Percentiles rank a stretch among this genome's conserved stretches.
phyloP scores from a whole-genome alignment of 2,888 invertebrate species.

The Troides helena region DNA sequence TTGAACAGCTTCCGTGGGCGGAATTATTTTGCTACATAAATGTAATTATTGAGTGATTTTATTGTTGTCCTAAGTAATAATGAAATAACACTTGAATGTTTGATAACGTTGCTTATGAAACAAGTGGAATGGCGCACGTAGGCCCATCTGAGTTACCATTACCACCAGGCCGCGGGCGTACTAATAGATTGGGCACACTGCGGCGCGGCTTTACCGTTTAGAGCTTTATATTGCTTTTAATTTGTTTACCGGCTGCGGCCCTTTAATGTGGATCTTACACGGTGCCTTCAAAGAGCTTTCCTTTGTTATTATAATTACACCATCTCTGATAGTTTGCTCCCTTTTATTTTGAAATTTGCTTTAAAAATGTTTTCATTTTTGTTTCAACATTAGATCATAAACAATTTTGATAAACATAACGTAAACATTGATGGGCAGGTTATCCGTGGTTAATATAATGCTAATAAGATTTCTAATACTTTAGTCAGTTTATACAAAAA shows the following conservation, averaged over 20 bases:
- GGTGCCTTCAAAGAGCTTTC: slow-evolving; percentile 49
- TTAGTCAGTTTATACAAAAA: too few relatives aligned
- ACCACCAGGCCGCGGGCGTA: slow-evolving; percentile 34
- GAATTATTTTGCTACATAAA: neutral
- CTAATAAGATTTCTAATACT: too few relatives aligned
- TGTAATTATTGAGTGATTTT: neutral
- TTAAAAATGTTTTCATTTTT: neutral
- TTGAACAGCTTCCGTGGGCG: neutral
- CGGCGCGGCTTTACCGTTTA: slow-evolving; percentile 60
- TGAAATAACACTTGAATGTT: slow-evolving; percentile 4
- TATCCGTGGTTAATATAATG: too few relatives aligned
- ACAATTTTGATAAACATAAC: too few relatives aligned
- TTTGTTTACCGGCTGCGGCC: slow-evolving; percentile 63
- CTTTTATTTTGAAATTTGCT: slow-evolving; percentile 5
- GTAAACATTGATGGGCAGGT: too few relatives aligned
- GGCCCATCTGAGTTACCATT: slow-evolving; percentile 39
- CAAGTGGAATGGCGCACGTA: slow-evolving; percentile 30
- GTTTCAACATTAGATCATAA: too few relatives aligned
- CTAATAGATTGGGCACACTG: slow-evolving; percentile 60
- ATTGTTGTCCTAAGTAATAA: neutral
- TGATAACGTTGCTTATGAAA: slow-evolving; percentile 31
- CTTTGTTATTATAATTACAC: slow-evolving; percentile 62
- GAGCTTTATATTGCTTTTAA: slow-evolving; percentile 64
- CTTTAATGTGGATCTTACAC: slow-evolving; percentile 65
- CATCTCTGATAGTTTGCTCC: slow-evolving; percentile 37